These are phyloP conservation scores for Epinotia demarniana DNA, from an alignment of 2,888 invertebrate species.

Conservation along the genomic window DNA sequence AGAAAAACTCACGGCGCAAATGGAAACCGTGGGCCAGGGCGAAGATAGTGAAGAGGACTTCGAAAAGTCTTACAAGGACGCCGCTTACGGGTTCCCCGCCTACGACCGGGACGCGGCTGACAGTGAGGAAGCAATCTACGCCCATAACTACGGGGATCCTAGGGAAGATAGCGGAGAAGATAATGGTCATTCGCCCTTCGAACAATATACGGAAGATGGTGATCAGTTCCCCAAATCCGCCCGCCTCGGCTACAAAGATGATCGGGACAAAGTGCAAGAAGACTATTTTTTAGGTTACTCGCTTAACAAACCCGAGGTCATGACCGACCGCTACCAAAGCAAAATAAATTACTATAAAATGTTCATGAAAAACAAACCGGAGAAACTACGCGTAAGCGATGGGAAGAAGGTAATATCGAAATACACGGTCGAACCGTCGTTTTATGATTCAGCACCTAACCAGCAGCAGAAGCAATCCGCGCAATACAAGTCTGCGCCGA, in stretches of 20 bases:
- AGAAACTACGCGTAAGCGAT: slow-evolving; percentile 57
- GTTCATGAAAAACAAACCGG: slow-evolving; percentile 69
- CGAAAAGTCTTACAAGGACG: slow-evolving; percentile 75
- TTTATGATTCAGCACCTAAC: slow-evolving; percentile 56
- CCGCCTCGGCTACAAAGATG: slow-evolving; percentile 70
- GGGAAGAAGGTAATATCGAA: slow-evolving; percentile 57
- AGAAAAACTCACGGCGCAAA: slow-evolving; percentile 66
- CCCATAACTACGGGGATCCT: slow-evolving; percentile 66
- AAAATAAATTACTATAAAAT: slow-evolving; percentile 73
- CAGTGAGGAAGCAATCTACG: slow-evolving; percentile 70
- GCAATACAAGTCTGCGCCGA: slow-evolving; percentile 64
- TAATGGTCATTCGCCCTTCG: slow-evolving; percentile 65
- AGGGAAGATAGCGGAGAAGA: slow-evolving; percentile 58
- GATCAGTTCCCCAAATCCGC: slow-evolving; percentile 70
- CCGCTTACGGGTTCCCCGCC: slow-evolving; percentile 76
- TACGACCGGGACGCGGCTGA: slow-evolving; percentile 62
- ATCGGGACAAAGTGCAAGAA: slow-evolving; percentile 70
- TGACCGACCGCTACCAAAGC: slow-evolving; percentile 65
- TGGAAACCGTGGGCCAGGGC: slow-evolving; percentile 60
- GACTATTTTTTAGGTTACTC: slow-evolving; percentile 72
- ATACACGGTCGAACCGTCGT: slow-evolving; percentile 59
- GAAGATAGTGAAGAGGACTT: slow-evolving; percentile 78
- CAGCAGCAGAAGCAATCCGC: slow-evolving; percentile 65
- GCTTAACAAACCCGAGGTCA: slow-evolving; percentile 69
- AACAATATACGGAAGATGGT: slow-evolving; percentile 69